Conservation (phyloP, 2,797 vertebrate species). For the Tarsius wallacei region DNA sequence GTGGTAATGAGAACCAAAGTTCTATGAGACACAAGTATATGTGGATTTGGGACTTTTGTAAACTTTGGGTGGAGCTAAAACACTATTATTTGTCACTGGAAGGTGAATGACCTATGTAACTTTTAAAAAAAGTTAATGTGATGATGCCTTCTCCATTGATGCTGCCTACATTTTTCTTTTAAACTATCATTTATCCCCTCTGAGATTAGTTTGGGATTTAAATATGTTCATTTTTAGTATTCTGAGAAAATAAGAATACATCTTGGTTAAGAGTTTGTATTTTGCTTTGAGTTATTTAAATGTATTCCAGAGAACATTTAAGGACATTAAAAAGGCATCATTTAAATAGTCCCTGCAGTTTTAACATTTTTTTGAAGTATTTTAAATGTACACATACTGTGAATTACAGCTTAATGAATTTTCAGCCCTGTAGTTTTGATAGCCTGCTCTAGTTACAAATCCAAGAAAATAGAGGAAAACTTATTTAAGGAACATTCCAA, state of each 20-base stretch:
- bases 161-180: conserved; percentile 27
- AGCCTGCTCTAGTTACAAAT: conserved; percentile 23
- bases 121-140: neutral
- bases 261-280: conserved; percentile 41
- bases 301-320: conserved; percentile 31
- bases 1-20: neutral
- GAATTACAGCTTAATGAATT: conserved; percentile 26
- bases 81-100: neutral
- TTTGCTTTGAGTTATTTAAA: conserved; percentile 54
- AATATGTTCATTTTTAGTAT: conserved; percentile 16
- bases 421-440: neutral
- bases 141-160: neutral
- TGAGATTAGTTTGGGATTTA: conserved; percentile 17
- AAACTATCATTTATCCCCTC: conserved; percentile 25
- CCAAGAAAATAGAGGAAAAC: neutral
- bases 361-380: conserved; percentile 30
- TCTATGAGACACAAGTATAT: neutral
- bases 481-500: neutral
- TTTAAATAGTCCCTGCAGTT: neutral
- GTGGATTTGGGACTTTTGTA: neutral
- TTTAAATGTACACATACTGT: neutral
- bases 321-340: neutral
- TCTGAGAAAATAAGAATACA: conserved; percentile 52
- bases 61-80: neutral
- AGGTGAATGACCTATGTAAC: neutral